These are phyloP conservation scores for Micrasema longulum DNA, from an alignment of 1,140 invertebrate genomes.

Conservation along the genomic window DNA sequence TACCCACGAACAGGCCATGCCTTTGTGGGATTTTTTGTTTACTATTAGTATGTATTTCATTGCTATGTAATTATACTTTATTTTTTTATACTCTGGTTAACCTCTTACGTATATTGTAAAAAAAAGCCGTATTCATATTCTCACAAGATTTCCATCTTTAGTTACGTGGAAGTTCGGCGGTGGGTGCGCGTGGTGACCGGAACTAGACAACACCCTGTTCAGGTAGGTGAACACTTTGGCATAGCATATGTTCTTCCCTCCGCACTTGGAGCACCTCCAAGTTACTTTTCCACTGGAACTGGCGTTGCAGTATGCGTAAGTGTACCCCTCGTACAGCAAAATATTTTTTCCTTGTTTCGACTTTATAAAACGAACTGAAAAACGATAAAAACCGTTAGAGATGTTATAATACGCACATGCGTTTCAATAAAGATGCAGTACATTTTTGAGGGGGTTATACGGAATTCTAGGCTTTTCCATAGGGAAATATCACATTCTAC, in stretches of 20 bases:
- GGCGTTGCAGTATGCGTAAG: slow-evolving; percentile 3
- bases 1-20: no score
- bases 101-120: no score
- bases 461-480: no score
- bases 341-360: slow-evolving; percentile 21
- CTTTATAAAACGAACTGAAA: slow-evolving; percentile 24
- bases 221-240: not conserved
- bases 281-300: not conserved
- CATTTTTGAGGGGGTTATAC: no score
- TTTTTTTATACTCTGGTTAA: no score
- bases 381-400: no score
- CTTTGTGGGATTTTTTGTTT: no score
- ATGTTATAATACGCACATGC: no score
- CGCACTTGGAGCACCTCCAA: slow-evolving; percentile 19
- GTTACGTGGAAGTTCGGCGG: slow-evolving; percentile 6
- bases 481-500: no score
- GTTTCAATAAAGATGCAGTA: no score
- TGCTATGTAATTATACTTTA: no score
- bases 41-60: no score
- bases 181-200: not conserved
- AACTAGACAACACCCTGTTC: not conserved
- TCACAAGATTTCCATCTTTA: slow-evolving; percentile 1
- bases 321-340: slow-evolving; percentile 14
- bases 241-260: slow-evolving; percentile 2
- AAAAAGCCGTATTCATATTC: not conserved